Conservation (phyloP, 2,888 invertebrate species). For the Hofmannophila pseudospretella region DNA sequence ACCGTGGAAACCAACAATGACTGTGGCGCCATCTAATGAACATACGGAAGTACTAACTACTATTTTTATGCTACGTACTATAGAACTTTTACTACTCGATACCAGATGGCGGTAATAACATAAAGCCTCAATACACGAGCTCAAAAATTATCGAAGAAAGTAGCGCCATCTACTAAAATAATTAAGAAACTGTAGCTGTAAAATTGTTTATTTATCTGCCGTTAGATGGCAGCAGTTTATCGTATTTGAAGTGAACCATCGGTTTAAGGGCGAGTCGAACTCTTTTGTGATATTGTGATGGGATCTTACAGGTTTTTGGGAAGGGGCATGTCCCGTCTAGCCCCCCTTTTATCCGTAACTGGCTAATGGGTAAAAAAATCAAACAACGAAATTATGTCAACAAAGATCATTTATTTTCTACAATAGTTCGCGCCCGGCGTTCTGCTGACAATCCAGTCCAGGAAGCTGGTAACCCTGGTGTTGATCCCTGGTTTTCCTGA, state of each 20-base stretch:
- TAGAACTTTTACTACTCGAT: not conserved
- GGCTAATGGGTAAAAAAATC: not conserved
- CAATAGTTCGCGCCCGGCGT: constrained; percentile 41
- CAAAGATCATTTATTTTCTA: constrained; percentile 26
- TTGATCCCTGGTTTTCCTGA: constrained; percentile 66
- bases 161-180: not conserved
- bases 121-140: too few relatives aligned
- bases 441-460: constrained; percentile 83
- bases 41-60: not conserved
- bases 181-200: too few relatives aligned
- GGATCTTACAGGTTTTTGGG: too few relatives aligned
- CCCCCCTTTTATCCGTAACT: too few relatives aligned
- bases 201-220: too few relatives aligned
- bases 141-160: too few relatives aligned
- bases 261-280: too few relatives aligned
- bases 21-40: constrained; percentile 24
- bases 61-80: not conserved
- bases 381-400: not conserved
- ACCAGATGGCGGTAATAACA: not conserved
- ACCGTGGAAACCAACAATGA: constrained; percentile 7
- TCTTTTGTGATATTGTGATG: too few relatives aligned
- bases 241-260: too few relatives aligned
- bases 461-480: constrained; percentile 69
- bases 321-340: too few relatives aligned
- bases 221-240: too few relatives aligned